phyloP scores from a whole-genome alignment of 53 echinoderm and acorn worm genomes.

The Pentamera pediparva region DNA sequence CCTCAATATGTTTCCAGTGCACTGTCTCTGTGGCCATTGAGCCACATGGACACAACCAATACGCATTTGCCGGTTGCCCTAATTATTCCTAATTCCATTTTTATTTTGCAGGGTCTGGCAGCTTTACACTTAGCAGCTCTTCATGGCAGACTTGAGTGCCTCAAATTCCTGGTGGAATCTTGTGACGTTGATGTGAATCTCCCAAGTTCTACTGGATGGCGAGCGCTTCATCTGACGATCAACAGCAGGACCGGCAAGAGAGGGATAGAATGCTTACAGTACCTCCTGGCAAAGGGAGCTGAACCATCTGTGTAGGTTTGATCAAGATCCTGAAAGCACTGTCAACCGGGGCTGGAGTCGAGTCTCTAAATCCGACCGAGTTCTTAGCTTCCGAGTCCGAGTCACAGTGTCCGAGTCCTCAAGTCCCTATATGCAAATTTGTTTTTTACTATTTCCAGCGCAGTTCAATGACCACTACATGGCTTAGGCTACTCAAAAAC shows the following conservation, averaged over 20 bases:
- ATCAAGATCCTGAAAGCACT: too few relatives aligned
- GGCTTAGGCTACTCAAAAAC: too few relatives aligned
- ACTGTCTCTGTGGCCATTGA: not conserved
- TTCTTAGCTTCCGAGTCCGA: too few relatives aligned
- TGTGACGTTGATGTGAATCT: conserved; percentile 84
- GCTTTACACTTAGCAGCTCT: conserved; percentile 82
- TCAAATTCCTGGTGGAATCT: conserved; percentile 75
- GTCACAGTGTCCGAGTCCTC: too few relatives aligned
- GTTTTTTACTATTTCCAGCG: too few relatives aligned
- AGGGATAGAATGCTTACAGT: conserved; percentile 72
- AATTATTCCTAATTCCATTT: too few relatives aligned
- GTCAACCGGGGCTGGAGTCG: too few relatives aligned
- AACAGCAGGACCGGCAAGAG: conserved; percentile 95
- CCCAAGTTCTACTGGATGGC: conserved; percentile 91
- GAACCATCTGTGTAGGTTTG: conserved; percentile 91
- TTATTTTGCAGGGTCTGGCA: conserved; percentile 75
- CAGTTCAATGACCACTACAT: too few relatives aligned
- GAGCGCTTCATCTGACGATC: conserved; percentile 86
- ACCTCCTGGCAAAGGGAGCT: conserved; percentile 80
- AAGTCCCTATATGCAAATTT: too few relatives aligned
- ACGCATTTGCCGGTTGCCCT: too few relatives aligned
- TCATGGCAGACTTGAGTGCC: conserved; percentile 78
- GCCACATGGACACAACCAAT: not conserved
- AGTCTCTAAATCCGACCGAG: too few relatives aligned
- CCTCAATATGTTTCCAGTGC: too few relatives aligned